Base-by-base conservation (phyloP, 2,888 invertebrate species). In the Synergus laeviventris region DNA sequence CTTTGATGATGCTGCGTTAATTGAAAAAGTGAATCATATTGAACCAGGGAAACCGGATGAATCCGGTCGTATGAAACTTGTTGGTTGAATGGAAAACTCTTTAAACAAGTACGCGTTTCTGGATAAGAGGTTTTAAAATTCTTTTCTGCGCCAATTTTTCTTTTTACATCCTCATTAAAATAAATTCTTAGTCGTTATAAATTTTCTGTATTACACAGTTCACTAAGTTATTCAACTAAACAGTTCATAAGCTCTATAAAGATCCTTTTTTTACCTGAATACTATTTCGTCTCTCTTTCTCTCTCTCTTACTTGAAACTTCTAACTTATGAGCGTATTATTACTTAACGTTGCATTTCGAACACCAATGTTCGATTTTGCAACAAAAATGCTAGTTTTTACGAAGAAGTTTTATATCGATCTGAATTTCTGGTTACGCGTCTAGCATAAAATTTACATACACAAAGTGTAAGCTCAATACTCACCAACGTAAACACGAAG, bases 371-470 rank as follows among this genome's bases (percentile, higher is more conserved):
- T n/a, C n/a, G 21, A 18, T 12, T 60, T 60, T 16, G 16, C 2
- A 60, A 60, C 9, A 24, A 31, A 60, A 60, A 38, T 61, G 16
- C n/a, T n/a, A n/a, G 31, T 36, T 61, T 36, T 16, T 11, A 61
- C 9, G 36, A 0, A 38, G 7, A n/a, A 2, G 38, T n/a, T 11
- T 62, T 16, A n/a, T 39, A 66, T 66, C 11, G 16, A 45, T 42
- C 21, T 66, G 14, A 49, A 49, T 49, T 49, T 49, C 21, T 11
- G 14, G 42, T 39, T 45, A 42, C 24, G 42, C 21, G 45, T 24
- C 16, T 1, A 31, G 21, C 42, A 24, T 66, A 66, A 66, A 66
- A 66, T 66, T 66, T 66, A 66, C 66, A 66, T 66, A 66, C 9
- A 45, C 66, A 42, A 14, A 38, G 42, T 66, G 66, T 66, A 45